phyloP scores from a whole-genome alignment of 23 tunicate genomes.

The Ciona savignyi region DNA sequence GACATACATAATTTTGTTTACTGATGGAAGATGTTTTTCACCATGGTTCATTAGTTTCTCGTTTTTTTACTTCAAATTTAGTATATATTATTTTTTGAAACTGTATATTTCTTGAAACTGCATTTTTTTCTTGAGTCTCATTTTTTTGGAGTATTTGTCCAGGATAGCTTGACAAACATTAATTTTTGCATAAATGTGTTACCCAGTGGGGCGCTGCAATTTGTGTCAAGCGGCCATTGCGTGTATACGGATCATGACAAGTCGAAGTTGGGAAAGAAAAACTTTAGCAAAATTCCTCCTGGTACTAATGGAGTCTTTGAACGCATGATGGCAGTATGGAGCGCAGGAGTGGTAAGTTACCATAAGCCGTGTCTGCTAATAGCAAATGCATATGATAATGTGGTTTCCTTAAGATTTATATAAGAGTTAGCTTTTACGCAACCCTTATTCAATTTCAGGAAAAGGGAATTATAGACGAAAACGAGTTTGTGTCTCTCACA shows the following conservation, averaged over 20 bases:
- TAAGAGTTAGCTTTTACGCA: too few species aligned
- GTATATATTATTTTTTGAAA: too few species aligned
- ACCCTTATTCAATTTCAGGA: constrained; percentile 13
- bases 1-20: too few species aligned
- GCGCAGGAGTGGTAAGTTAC: constrained; percentile 35
- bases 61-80: too few species aligned
- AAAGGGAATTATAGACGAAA: constrained; percentile 66
- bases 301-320: constrained; percentile 92
- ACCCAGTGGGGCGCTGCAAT: constrained; percentile 29
- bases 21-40: too few species aligned
- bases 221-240: constrained; percentile 62
- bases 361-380: background rate
- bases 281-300: constrained; percentile 85
- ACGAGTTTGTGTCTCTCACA: constrained; percentile 72
- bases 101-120: background rate
- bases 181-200: background rate
- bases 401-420: too few species aligned
- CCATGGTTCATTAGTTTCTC: too few species aligned
- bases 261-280: constrained; percentile 54
- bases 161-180: background rate
- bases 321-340: constrained; percentile 97
- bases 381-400: too few species aligned
- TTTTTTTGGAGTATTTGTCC: too few species aligned
- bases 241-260: constrained; percentile 23
- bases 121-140: background rate